Conservation (phyloP, 2,797 vertebrate species). For the Chromobotia macracanthus region DNA sequence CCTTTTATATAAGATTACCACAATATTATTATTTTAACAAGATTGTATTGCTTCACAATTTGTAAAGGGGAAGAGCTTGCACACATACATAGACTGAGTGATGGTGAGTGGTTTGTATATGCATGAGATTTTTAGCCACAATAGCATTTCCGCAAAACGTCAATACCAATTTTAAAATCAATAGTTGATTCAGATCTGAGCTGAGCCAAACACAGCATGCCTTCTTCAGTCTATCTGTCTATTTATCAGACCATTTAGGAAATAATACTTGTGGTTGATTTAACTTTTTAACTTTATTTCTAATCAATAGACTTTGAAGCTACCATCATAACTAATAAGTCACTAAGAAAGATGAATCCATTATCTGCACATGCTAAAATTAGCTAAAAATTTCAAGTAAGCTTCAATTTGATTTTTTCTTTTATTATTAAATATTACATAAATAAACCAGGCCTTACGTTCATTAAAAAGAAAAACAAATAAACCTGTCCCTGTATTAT, state of each 20-base stretch:
- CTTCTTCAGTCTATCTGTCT: slow-evolving; percentile 29
- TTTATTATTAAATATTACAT: not conserved
- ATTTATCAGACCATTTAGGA: slow-evolving; percentile 52
- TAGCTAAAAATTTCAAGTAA: no score
- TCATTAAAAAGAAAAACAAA: not conserved
- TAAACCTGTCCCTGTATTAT: not conserved
- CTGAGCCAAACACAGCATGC: slow-evolving; percentile 29
- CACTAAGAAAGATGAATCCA: slow-evolving; percentile 45
- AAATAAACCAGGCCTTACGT: not conserved
- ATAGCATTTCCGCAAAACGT: slow-evolving; percentile 8
- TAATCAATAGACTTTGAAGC: slow-evolving; percentile 55
- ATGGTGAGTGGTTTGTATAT: not conserved
- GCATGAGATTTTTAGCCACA: not conserved
- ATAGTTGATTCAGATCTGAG: slow-evolving; percentile 52
- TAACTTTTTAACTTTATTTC: slow-evolving; percentile 57
- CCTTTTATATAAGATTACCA: not conserved
- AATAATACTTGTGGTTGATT: slow-evolving; percentile 48
- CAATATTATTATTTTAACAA: not conserved
- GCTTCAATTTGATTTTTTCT: no score
- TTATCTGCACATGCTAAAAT: no score
- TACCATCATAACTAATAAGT: slow-evolving; percentile 49
- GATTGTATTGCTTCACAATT: not conserved
- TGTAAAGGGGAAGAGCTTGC: not conserved
- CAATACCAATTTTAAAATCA: slow-evolving; percentile 48
- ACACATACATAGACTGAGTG: not conserved